Percentiles rank a stretch among this genome's conserved stretches.
Conservation (phyloP, 2,797 vertebrate genomes). For the Rhynchonycteris naso region DNA sequence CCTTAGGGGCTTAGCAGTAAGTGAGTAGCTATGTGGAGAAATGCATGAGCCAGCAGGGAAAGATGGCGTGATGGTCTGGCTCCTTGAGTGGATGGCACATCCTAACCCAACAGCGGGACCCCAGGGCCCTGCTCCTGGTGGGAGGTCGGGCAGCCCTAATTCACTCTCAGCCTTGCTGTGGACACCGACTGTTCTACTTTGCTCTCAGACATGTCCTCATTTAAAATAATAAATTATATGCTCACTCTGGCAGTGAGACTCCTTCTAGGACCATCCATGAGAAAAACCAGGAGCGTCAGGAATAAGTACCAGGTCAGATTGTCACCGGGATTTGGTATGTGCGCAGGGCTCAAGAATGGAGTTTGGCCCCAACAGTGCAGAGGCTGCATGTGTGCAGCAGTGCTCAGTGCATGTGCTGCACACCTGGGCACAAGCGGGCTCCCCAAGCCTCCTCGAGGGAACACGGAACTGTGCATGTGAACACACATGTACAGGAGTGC, state of each 20-base stretch:
- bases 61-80: not conserved
- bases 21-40: not conserved
- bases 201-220: not conserved
- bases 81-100: too few relatives aligned
- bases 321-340: not conserved
- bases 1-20: not conserved
- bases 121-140: accelerated
- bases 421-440: accelerated
- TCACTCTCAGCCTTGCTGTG: accelerated
- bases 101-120: accelerated
- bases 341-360: conserved; percentile 37
- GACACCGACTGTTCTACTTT: not conserved
- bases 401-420: accelerated
- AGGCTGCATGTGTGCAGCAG: accelerated
- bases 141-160: conserved; percentile 4
- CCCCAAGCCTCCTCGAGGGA: not conserved
- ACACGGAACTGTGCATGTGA: accelerated
- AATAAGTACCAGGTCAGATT: conserved; percentile 57
- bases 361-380: accelerated
- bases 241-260: not conserved
- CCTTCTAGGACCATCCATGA: conserved; percentile 59
- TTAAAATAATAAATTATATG: not conserved
- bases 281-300: not conserved
- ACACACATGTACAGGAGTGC: accelerated
- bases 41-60: not conserved